These are phyloP conservation scores for Astropecten irregularis DNA, from an alignment of 53 echinoderm and acorn worm species.

Conservation along the genomic window DNA sequence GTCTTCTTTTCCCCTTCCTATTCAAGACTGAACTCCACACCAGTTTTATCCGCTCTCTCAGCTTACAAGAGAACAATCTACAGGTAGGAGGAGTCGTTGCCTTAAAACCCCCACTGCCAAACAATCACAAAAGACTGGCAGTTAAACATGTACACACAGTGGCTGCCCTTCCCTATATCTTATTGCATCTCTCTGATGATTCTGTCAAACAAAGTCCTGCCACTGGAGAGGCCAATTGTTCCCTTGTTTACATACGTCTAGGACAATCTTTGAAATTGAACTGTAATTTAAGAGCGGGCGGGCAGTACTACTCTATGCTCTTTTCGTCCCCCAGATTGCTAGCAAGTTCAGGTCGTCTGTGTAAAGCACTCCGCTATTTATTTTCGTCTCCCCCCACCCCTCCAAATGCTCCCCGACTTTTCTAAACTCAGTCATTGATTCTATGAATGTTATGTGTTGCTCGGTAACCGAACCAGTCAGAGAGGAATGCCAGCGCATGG, in stretches of 20 bases:
- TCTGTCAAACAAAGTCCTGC: not conserved
- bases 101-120: too few species aligned
- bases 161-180: not conserved
- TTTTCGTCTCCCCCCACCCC: not conserved
- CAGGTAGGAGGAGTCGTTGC: too few species aligned
- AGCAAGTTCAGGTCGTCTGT: too few species aligned
- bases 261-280: not conserved
- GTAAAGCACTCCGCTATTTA: constrained; percentile 3
- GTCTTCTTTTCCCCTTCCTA: too few species aligned
- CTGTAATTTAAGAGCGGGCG: constrained; percentile 18
- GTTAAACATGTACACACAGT: too few species aligned
- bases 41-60: too few species aligned
- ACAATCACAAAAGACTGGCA: too few species aligned
- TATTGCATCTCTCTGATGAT: constrained; percentile 11
- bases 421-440: not conserved
- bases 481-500: not conserved
- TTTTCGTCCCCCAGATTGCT: too few species aligned
- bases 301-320: constrained; percentile 9
- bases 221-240: not conserved
- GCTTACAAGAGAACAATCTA: too few species aligned
- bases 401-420: not conserved
- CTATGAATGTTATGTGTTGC: not conserved
- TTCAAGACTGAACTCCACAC: too few species aligned
- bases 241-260: constrained; percentile 3
- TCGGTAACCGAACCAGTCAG: not conserved